These are phyloP conservation scores for Microchirus variegatus DNA, from an alignment of 2,797 vertebrate genomes.

Conservation along the genomic window DNA sequence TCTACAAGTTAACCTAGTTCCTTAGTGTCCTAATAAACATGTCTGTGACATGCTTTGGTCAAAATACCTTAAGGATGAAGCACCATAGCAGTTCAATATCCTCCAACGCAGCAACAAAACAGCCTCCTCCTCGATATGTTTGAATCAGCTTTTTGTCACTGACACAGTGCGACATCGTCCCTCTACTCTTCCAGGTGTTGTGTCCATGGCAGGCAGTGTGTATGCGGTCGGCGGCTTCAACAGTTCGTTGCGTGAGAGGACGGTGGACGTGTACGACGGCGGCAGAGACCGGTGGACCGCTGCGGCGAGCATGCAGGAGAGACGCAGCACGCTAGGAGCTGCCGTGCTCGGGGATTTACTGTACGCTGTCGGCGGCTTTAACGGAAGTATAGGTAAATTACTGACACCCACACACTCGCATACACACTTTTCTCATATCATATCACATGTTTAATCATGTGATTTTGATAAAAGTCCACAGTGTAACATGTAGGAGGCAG, in stretches of 20 bases:
- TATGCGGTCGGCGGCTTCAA: conserved; percentile 96
- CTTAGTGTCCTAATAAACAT: too few species aligned
- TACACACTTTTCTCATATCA: background rate
- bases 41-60: too few species aligned
- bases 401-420: conserved; percentile 7
- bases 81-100: too few species aligned
- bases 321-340: conserved; percentile 91
- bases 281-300: conserved; percentile 91
- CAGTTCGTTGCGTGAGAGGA: conserved; percentile 91
- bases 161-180: background rate
- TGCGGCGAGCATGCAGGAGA: conserved; percentile 94
- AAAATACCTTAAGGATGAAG: too few species aligned
- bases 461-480: too few species aligned
- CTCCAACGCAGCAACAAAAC: background rate
- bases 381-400: conserved; percentile 91
- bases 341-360: conserved; percentile 91
- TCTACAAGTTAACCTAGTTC: too few species aligned
- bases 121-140: background rate
- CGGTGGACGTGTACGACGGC: conserved; percentile 91
- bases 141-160: background rate
- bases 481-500: too few species aligned
- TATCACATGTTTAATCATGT: too few species aligned
- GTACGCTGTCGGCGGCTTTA: conserved; percentile 95
- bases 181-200: conserved; percentile 82
- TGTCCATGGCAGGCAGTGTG: conserved; percentile 90